These are phyloP conservation scores for Eumacrocentrus americanus DNA, from an alignment of 2,888 invertebrate genomes.

Conservation along the genomic window DNA sequence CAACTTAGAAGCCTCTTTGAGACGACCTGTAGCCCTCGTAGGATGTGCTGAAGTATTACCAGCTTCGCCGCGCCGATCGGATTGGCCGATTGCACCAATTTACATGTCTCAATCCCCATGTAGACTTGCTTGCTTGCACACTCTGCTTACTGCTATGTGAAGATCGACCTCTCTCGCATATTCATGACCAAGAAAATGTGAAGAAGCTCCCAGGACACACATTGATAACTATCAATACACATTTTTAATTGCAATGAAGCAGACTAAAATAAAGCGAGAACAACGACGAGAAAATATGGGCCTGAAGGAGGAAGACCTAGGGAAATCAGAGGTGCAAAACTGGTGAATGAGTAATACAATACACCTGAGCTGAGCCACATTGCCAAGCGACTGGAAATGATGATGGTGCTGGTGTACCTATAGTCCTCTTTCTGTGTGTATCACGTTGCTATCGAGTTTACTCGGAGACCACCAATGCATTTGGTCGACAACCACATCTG, in stretches of 20 bases:
- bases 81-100: conserved; percentile 57
- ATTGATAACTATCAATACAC: background rate
- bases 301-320: no score
- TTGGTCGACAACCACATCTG: conserved; percentile 2
- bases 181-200: no score
- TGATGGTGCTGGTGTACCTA: conserved; percentile 29
- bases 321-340: no score
- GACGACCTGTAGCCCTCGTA: conserved; percentile 42
- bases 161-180: conserved; percentile 43
- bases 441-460: conserved; percentile 43
- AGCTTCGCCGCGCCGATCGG: conserved; percentile 51
- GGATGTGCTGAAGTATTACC: conserved; percentile 42
- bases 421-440: conserved; percentile 39
- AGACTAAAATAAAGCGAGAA: background rate
- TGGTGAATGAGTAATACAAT: conserved; percentile 31
- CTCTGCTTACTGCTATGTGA: conserved; percentile 33
- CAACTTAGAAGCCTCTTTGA: conserved; percentile 37
- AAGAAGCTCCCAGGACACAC: conserved; percentile 21
- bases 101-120: conserved; percentile 60
- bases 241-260: background rate
- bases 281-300: background rate
- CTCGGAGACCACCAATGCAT: conserved; percentile 13
- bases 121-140: conserved; percentile 42
- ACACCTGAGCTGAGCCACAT: conserved; percentile 51
- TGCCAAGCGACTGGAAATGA: conserved; percentile 52